Conservation (phyloP, 2,113 vertebrate species). For the Macrotis lagotis region DNA sequence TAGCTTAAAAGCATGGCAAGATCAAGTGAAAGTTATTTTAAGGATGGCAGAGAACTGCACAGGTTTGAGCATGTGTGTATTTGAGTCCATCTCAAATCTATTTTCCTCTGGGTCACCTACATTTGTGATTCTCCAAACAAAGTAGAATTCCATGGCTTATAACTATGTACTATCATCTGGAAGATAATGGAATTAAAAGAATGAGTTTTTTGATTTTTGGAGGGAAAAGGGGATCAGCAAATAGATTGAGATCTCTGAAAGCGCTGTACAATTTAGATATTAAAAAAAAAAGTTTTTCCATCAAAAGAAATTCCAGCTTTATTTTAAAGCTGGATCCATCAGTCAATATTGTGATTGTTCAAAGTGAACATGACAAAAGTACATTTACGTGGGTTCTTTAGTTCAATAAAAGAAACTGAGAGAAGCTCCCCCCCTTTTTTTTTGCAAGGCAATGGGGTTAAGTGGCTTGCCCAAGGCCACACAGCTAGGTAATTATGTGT, state of each 20-base stretch:
- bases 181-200: neutral
- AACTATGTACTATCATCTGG: neutral
- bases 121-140: neutral
- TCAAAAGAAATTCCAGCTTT: neutral
- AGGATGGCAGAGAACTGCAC: neutral
- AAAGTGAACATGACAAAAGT: neutral
- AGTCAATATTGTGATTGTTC: neutral
- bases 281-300: neutral
- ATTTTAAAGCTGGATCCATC: neutral
- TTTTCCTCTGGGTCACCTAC: neutral
- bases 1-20: neutral
- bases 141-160: neutral
- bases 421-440: neutral
- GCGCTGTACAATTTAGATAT: neutral
- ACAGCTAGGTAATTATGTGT: too few relatives aligned
- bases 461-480: too few relatives aligned
- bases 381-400: neutral
- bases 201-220: neutral
- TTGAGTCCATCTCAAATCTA: neutral
- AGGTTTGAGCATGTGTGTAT: neutral
- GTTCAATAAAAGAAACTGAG: neutral
- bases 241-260: neutral
- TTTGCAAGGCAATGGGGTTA: too few relatives aligned
- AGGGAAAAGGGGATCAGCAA: neutral
- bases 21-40: neutral